A percentile compares a stretch with the other conserved stretches of the same genome.
Evolutionary conservation across 2,797 vertebrate genomes (phyloP).

Genomic region (Pseudopleuronectes americanus): DNA sequence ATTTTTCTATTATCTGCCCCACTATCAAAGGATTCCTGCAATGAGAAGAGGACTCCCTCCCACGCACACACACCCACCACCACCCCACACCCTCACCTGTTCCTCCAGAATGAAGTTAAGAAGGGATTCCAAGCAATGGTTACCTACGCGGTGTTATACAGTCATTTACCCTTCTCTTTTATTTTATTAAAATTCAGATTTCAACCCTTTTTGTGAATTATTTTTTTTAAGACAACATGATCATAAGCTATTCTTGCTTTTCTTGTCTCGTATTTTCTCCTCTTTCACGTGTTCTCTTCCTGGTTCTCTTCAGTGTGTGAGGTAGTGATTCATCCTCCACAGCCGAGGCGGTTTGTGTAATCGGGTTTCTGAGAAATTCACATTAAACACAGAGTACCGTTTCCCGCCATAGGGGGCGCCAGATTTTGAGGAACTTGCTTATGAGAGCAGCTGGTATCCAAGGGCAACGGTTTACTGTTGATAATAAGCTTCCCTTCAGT

Average conservation of each 20-base stretch:
- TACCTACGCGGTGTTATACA: too few species aligned
- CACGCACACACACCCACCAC: neutral
- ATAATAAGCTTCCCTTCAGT: neutral
- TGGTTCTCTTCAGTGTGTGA: slow-evolving; percentile 15
- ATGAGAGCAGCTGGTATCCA: slow-evolving; percentile 37
- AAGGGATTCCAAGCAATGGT: slow-evolving; percentile 63
- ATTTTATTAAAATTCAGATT: neutral
- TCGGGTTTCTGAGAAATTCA: slow-evolving; percentile 68
- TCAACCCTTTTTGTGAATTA: neutral
- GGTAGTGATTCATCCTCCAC: slow-evolving; percentile 41
- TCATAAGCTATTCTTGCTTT: neutral
- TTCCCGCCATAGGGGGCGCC: slow-evolving; percentile 57
- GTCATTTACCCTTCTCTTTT: neutral
- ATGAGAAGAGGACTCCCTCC: slow-evolving; percentile 62
- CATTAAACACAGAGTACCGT: neutral
- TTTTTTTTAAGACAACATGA: too few species aligned
- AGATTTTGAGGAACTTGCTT: slow-evolving; percentile 17
- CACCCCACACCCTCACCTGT: slow-evolving; percentile 47
- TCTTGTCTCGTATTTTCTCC: neutral
- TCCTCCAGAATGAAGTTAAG: slow-evolving; percentile 59
- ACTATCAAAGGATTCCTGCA: slow-evolving; percentile 87
- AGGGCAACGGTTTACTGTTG: slow-evolving; percentile 30
- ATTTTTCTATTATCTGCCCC: too few species aligned
- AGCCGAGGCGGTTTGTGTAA: slow-evolving; percentile 24
- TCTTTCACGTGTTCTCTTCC: too few species aligned